These are phyloP conservation scores for Lepidiolamprologus cunningtoni DNA, from an alignment of 2,113 vertebrate species.

Conservation along the genomic window DNA sequence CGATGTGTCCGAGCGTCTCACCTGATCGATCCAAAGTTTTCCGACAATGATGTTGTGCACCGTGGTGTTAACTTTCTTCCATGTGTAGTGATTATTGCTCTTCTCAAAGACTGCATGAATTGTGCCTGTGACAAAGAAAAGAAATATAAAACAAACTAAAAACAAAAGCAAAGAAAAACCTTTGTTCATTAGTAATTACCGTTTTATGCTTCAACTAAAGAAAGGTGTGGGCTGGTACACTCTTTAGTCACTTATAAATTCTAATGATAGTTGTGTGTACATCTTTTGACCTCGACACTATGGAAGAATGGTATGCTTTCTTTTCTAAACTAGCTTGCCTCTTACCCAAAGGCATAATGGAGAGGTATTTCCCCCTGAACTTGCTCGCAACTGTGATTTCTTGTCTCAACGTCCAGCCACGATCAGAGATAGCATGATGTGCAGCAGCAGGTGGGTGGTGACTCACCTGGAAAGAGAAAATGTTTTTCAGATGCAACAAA, in stretches of 20 bases:
- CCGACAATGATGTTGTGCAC: slow-evolving; percentile 98
- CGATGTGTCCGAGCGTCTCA: slow-evolving; percentile 30
- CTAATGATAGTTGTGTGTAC: background rate
- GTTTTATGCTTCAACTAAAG: background rate
- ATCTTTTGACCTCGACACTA: background rate
- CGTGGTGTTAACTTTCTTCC: slow-evolving; percentile 97
- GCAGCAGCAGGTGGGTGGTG: slow-evolving; percentile 93
- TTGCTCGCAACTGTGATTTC: slow-evolving; percentile 98
- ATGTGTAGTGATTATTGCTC: slow-evolving; percentile 89
- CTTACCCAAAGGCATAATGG: slow-evolving; percentile 94
- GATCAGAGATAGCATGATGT: slow-evolving; percentile 86
- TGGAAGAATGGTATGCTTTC: background rate
- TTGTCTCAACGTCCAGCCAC: slow-evolving; percentile 90
- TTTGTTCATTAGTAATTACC: background rate
- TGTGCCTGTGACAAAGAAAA: slow-evolving; percentile 69
- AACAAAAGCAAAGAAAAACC: background rate
- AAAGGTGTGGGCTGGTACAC: background rate
- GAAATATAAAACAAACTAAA: background rate
- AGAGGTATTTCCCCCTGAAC: slow-evolving; percentile 94
- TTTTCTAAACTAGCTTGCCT: background rate
- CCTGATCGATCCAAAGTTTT: slow-evolving; percentile 99
- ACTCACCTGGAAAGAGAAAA: slow-evolving; percentile 77
- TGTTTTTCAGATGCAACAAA: background rate
- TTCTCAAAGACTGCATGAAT: slow-evolving; percentile 93
- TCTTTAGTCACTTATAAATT: background rate